A percentile compares a stretch with the other conserved stretches of the same genome.
phyloP scores from a whole-genome alignment of 2,797 vertebrate species.

The Spondyliosoma cantharus region DNA sequence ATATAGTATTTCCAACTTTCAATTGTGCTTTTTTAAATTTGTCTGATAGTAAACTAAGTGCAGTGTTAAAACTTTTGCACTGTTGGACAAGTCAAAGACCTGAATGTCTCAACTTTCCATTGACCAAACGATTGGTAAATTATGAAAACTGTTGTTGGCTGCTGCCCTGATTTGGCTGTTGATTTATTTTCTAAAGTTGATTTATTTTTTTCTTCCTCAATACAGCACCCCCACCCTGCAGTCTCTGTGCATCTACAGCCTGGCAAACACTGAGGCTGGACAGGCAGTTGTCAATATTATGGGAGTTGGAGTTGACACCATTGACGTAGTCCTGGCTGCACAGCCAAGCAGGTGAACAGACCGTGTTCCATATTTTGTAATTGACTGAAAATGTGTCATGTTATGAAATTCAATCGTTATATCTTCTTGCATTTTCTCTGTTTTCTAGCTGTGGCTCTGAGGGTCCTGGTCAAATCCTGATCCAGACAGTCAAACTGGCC shows the following conservation, averaged over 20 bases:
- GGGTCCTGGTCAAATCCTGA: constrained; percentile 94
- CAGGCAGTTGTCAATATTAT: constrained; percentile 98
- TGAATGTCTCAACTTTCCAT: not conserved
- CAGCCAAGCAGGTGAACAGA: constrained; percentile 90
- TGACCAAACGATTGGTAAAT: not conserved
- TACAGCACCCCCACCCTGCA: constrained; percentile 90
- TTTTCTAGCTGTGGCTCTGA: constrained; percentile 88
- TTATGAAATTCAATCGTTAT: not conserved
- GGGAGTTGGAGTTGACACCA: constrained; percentile 97
- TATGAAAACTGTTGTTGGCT: not conserved
- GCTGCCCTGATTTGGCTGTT: not conserved
- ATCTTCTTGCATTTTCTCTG: not conserved
- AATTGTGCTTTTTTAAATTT: too few relatives aligned
- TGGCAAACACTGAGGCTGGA: constrained; percentile 96
- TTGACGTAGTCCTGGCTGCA: constrained; percentile 93
- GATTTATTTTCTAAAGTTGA: not conserved
- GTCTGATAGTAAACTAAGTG: not conserved
- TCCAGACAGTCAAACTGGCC: constrained; percentile 96
- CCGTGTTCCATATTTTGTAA: not conserved
- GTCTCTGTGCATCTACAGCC: constrained; percentile 95
- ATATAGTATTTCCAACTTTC: not conserved
- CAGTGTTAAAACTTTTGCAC: not conserved
- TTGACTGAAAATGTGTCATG: not conserved
- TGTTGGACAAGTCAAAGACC: not conserved
- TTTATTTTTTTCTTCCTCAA: not conserved